These are phyloP conservation scores for Colistium nudipinnis DNA, from an alignment of 2,113 vertebrate species.

Conservation along the genomic window DNA sequence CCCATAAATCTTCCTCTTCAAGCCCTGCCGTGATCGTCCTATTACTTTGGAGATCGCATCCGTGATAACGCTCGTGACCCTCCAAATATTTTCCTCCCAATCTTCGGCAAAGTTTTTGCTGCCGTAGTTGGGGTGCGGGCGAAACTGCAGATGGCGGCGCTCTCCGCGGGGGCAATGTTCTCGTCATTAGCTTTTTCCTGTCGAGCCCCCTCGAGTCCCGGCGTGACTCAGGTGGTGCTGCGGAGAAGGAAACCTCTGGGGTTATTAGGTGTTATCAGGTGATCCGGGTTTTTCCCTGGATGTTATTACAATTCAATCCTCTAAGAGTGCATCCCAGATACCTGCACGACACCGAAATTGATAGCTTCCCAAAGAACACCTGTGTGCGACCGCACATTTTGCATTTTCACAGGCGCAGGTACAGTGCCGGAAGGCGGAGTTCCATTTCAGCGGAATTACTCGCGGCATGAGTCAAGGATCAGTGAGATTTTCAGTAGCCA, in stretches of 20 bases:
- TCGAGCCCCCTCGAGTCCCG: not conserved
- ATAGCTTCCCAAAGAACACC: conserved; percentile 52
- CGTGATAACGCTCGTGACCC: conserved; percentile 61
- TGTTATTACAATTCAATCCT: conserved; percentile 44
- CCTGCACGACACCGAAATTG: conserved; percentile 48
- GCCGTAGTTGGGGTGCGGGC: conserved; percentile 14
- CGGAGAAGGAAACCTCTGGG: conserved; percentile 12
- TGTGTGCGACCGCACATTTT: conserved; percentile 32
- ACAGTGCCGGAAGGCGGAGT: conserved; percentile 23
- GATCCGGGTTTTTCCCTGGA: conserved; percentile 35
- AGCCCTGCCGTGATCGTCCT: conserved; percentile 55
- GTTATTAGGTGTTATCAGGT: conserved; percentile 37
- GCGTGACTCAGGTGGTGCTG: conserved; percentile 15
- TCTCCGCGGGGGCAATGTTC: conserved; percentile 15
- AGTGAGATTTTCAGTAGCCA: conserved; percentile 34
- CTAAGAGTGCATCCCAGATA: conserved; percentile 47
- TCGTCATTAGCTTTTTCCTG: conserved; percentile 20
- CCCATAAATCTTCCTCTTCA: conserved; percentile 71
- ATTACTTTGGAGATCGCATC: conserved; percentile 66
- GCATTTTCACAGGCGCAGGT: conserved; percentile 24
- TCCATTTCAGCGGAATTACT: conserved; percentile 54
- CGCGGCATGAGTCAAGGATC: conserved; percentile 12
- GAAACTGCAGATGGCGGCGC: conserved; percentile 13
- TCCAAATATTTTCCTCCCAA: conserved; percentile 23
- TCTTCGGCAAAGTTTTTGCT: conserved; percentile 39